Evolutionary conservation across 2,888 invertebrate genomes (phyloP), one percentile per base, ranked within the genome.

Genomic region (Melanchra persicariae): DNA sequence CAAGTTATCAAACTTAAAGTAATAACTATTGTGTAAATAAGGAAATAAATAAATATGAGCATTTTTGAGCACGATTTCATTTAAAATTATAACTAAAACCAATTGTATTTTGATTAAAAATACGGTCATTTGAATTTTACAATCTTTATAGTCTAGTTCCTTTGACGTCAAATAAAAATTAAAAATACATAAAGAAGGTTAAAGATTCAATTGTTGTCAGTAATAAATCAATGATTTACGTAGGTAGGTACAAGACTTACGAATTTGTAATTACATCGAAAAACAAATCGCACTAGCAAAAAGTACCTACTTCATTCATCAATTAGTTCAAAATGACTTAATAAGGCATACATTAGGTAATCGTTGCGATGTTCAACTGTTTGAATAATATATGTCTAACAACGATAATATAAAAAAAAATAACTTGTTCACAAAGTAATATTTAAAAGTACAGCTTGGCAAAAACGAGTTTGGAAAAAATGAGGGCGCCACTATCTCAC

Each of bases 41-140:
- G 12, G 2, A 30, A 58, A 45, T 61, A 22, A 58, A 47, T 65
- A 57, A 30, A 43, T 37, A 71, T 72, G 54, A 66, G 22, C 52
- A 67, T 72, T 83, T 72, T 80, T 69, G 47, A 69, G 65, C 58
- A 54, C 30, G 59, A 52, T 52, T 66, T 30, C 24, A 45, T 61
- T 57, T 71, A 30, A 24, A 26, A 49, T 24, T 51, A 26, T 15
- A 43, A 34, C 8, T 58, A n/a, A 34, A 74, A 34, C 47, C 26
- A n/a, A 72, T 26, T 49, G n/a, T 2, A 9, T 62, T 19, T 57
- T 22, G 12, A 45, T 47, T 26, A 9, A 6, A 7, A 45, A 45
- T 40, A n/a, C 2, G 12, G 8, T 30, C 2, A 12, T 24, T 30
- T 15, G 17, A 15, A 26, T 70, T 55, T 55, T 12, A 51, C 43